Conservation (phyloP, 2,888 invertebrate species). For the Drosophila differens region DNA sequence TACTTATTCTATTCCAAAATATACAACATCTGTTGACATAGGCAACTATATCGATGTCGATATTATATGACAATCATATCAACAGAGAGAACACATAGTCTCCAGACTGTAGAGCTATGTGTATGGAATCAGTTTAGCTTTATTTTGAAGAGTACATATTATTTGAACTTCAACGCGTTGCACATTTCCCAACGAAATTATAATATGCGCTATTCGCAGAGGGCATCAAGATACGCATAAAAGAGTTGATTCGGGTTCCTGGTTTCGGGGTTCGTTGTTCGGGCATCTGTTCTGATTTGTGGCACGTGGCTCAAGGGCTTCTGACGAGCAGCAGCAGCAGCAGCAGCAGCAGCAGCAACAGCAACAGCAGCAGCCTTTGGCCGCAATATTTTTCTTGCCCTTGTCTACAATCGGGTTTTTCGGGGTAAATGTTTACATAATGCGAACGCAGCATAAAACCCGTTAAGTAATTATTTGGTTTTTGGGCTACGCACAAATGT, state of each 20-base stretch:
- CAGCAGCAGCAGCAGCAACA: slow-evolving; percentile 9
- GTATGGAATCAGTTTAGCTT: background rate
- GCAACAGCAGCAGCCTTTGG: slow-evolving; percentile 23
- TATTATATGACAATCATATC: too few species aligned
- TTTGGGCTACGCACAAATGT: background rate
- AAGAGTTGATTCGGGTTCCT: slow-evolving; percentile 18
- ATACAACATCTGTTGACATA: background rate
- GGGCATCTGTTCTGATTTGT: slow-evolving; percentile 44
- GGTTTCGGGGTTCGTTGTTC: background rate
- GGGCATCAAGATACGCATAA: slow-evolving; percentile 6
- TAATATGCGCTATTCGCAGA: slow-evolving; percentile 3
- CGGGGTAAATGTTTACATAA: slow-evolving; percentile 60
- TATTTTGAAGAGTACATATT: background rate
- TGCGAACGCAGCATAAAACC: slow-evolving; percentile 67
- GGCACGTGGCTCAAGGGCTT: slow-evolving; percentile 42
- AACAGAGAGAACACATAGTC: background rate
- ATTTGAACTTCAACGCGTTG: background rate
- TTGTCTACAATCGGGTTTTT: slow-evolving; percentile 31
- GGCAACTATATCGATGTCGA: background rate
- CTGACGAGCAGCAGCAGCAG: slow-evolving; percentile 24
- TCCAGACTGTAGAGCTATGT: background rate
- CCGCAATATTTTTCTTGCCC: slow-evolving; percentile 55
- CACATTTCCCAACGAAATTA: slow-evolving; percentile 3
- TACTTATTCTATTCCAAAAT: background rate
- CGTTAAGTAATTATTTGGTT: slow-evolving; percentile 68